Evolutionary conservation across 1,140 invertebrate genomes (phyloP).

Genomic region (Ceratosolen fusciceps): DNA sequence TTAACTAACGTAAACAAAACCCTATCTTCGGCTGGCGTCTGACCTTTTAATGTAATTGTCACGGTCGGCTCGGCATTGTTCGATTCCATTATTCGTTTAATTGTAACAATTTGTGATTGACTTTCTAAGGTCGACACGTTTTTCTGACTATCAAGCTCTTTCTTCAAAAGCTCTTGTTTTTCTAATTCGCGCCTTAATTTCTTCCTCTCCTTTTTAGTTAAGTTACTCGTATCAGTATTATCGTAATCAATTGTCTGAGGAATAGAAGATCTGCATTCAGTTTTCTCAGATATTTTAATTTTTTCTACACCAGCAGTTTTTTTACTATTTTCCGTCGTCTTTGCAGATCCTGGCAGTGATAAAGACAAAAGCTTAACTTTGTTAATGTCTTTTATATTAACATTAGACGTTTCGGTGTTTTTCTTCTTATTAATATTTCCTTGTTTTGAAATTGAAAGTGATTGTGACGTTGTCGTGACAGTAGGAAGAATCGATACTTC

Average conservation of each 20-base stretch:
- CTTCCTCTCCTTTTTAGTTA: constrained; percentile 68
- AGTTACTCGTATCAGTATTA: constrained; percentile 48
- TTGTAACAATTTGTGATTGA: constrained; percentile 80
- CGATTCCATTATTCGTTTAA: constrained; percentile 78
- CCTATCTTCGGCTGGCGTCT: constrained; percentile 81
- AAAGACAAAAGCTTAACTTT: constrained; percentile 38
- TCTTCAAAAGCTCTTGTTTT: constrained; percentile 59
- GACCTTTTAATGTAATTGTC: constrained; percentile 82
- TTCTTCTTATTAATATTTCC: constrained; percentile 42
- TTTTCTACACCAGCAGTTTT: constrained; percentile 47
- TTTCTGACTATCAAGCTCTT: constrained; percentile 54
- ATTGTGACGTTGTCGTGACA: constrained; percentile 26
- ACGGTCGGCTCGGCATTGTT: constrained; percentile 79
- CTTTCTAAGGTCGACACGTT: constrained; percentile 57
- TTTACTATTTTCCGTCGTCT: constrained; percentile 32
- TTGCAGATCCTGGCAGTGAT: too few relatives aligned
- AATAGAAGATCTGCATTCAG: background rate
- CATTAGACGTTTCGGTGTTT: constrained; percentile 20
- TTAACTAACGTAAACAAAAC: constrained; percentile 82
- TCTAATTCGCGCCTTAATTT: constrained; percentile 64
- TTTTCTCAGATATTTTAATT: constrained; percentile 45
- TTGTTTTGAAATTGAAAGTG: constrained; percentile 27
- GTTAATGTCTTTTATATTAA: constrained; percentile 26
- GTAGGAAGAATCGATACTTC: constrained; percentile 68
- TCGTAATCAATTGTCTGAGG: background rate